Conservation (phyloP, 2,113 vertebrate genomes). For the Colius striatus region DNA sequence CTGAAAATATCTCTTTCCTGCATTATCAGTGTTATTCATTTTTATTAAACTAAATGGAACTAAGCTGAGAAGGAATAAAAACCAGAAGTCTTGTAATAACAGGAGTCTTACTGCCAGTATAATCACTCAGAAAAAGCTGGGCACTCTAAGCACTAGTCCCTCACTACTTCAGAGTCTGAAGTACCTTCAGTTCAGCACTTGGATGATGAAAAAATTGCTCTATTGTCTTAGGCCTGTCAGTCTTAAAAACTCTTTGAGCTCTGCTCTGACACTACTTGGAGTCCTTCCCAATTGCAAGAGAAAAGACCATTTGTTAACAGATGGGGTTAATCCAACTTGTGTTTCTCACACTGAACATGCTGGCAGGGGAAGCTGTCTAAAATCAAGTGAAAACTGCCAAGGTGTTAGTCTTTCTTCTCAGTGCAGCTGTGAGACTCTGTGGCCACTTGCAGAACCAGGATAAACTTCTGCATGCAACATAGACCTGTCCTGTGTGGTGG, state of each 20-base stretch:
- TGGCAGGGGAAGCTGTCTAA: neutral
- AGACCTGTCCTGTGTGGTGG: neutral
- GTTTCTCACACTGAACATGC: neutral
- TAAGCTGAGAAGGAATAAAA: neutral
- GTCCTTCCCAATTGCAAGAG: neutral
- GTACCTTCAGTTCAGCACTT: neutral
- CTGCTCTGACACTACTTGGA: neutral
- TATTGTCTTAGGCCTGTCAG: neutral
- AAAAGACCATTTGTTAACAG: neutral
- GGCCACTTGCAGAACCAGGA: neutral
- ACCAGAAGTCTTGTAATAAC: neutral
- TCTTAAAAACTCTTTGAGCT: neutral
- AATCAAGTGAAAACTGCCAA: neutral
- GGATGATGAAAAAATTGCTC: neutral
- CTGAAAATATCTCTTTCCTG: neutral
- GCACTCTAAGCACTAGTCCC: neutral
- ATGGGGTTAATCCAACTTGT: neutral
- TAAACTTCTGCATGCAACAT: neutral
- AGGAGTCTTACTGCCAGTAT: neutral
- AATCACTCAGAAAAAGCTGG: neutral
- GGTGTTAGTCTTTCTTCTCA: neutral
- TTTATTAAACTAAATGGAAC: neutral
- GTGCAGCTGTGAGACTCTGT: neutral
- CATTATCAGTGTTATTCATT: neutral
- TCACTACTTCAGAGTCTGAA: neutral